Evolutionary conservation across 2,797 vertebrate species (phyloP).

Genomic region (Sphenopsis melanotis): DNA sequence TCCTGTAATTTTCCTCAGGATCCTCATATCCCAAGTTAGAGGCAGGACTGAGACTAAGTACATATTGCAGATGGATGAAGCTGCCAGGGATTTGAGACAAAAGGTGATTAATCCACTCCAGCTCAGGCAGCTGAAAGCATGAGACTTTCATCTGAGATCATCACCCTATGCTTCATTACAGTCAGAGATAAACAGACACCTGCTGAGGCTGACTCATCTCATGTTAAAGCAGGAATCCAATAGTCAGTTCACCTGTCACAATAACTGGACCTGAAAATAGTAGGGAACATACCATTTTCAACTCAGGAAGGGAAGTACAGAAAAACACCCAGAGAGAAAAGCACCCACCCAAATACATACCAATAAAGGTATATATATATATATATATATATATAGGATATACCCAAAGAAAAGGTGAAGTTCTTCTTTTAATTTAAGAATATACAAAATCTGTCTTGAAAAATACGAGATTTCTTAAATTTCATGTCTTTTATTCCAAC

Average conservation of each 20-base stretch:
- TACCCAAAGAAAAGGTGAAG: not conserved
- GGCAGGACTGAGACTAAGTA: not conserved
- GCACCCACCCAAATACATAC: not conserved
- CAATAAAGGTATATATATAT: not conserved
- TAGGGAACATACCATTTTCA: not conserved
- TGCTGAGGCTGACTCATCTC: slow-evolving; percentile 44
- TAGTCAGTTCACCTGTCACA: not conserved
- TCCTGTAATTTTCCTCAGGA: not conserved
- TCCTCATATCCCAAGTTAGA: not conserved
- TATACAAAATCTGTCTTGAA: not conserved
- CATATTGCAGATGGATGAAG: not conserved
- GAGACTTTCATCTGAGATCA: slow-evolving; percentile 23
- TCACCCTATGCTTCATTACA: slow-evolving; percentile 1
- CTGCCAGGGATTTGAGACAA: not conserved
- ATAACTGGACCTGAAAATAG: not conserved
- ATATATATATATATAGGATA: not conserved
- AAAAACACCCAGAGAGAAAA: not conserved
- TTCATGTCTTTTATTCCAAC: not conserved
- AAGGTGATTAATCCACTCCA: not conserved
- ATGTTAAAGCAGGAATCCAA: not conserved
- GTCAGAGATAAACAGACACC: slow-evolving; percentile 30
- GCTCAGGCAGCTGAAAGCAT: slow-evolving; percentile 2
- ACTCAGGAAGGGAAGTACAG: not conserved
- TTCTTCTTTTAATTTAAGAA: not conserved
- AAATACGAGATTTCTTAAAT: not conserved